Percentiles rank a stretch among this genome's conserved stretches.
Evolutionary conservation across 2,113 vertebrate species (phyloP).

Genomic region (Carassius auratus): DNA sequence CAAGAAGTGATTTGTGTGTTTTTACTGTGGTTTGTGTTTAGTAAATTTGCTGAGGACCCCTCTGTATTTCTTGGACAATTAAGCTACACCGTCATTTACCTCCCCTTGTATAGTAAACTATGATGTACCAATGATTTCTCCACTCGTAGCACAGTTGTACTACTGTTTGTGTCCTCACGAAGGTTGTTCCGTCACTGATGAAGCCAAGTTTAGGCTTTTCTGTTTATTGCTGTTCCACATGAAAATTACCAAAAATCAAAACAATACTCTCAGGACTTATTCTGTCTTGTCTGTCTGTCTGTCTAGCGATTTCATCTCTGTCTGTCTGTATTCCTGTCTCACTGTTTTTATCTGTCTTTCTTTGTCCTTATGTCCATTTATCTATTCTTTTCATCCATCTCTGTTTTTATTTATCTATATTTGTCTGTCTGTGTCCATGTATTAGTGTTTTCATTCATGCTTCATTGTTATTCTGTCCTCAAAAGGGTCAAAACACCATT

Average conservation of each 20-base stretch:
- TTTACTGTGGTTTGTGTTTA: constrained; percentile 57
- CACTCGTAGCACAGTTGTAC: constrained; percentile 13
- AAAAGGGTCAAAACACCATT: constrained; percentile 45
- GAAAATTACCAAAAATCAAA: neutral
- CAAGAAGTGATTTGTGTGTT: constrained; percentile 52
- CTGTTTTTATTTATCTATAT: neutral
- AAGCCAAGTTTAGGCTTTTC: constrained; percentile 7
- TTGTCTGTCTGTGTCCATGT: neutral
- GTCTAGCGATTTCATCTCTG: neutral
- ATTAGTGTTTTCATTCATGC: constrained; percentile 20
- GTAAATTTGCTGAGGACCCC: constrained; percentile 46
- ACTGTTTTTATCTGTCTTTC: neutral
- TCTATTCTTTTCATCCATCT: neutral
- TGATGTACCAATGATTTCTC: constrained; percentile 32
- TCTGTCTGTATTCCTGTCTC: neutral
- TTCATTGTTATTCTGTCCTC: constrained; percentile 26
- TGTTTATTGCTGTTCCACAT: neutral
- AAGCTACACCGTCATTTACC: constrained; percentile 46
- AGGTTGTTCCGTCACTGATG: neutral
- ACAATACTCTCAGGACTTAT: neutral
- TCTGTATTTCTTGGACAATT: constrained; percentile 52
- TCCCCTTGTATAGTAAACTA: constrained; percentile 39
- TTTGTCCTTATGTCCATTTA: neutral
- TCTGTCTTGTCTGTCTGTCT: neutral
- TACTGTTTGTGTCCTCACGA: constrained; percentile 23